Conservation (phyloP, 2,113 vertebrate genomes). For the Pogona vitticeps region DNA sequence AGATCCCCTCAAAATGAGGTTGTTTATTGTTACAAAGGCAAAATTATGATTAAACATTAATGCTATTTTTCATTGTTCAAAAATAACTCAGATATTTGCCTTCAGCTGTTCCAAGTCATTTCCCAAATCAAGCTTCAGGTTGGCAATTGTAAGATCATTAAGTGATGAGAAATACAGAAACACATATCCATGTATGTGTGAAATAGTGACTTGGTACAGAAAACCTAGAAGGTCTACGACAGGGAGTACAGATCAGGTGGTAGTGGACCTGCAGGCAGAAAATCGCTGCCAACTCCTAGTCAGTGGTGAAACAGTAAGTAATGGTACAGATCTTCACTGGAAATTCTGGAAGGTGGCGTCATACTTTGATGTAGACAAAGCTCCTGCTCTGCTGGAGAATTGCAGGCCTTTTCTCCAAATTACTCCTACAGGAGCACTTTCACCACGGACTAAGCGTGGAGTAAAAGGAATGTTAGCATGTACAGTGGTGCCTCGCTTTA, state of each 20-base stretch:
- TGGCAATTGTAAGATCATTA: background rate
- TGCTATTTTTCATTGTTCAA: background rate
- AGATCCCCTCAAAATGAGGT: background rate
- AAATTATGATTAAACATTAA: background rate
- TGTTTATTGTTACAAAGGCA: too few relatives aligned
- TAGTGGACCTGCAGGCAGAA: background rate
- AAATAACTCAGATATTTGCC: background rate
- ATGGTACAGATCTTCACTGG: too few relatives aligned
- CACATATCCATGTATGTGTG: background rate
- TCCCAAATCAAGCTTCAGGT: too few relatives aligned
- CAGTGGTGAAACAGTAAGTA: background rate
- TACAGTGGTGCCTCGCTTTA: too few relatives aligned
- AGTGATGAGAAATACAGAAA: background rate
- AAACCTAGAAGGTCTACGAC: background rate
- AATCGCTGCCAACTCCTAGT: background rate
- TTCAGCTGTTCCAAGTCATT: background rate
- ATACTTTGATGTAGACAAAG: too few relatives aligned
- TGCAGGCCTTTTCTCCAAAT: too few relatives aligned
- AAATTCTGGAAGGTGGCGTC: too few relatives aligned
- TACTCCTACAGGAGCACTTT: too few relatives aligned
- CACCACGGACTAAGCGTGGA: too few relatives aligned
- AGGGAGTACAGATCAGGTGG: background rate
- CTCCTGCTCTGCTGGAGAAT: too few relatives aligned
- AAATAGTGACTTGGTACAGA: background rate
- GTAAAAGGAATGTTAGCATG: too few relatives aligned